phyloP scores from a whole-genome alignment of 2,888 invertebrate species.

The Camptogramma bilineatum region DNA sequence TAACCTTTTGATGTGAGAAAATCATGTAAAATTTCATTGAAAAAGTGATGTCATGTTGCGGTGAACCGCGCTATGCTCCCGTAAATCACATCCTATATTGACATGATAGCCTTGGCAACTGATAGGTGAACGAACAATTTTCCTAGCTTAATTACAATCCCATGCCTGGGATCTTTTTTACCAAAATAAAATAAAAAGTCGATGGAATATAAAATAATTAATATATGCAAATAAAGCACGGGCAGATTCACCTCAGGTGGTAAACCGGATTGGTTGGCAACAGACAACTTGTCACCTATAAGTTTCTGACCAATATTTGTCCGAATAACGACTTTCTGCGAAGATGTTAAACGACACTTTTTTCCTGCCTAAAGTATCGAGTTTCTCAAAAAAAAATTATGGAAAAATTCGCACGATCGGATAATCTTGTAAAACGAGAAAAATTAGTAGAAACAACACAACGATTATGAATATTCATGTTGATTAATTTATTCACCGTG shows the following conservation, averaged over 20 bases:
- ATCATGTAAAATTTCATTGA: conserved; percentile 32
- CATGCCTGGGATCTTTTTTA: conserved; percentile 40
- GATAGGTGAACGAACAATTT: conserved; percentile 31
- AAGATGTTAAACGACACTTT: conserved; percentile 42
- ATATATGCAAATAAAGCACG: conserved; percentile 75
- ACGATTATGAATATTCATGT: conserved; percentile 13
- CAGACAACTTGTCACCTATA: conserved; percentile 78
- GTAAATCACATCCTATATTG: conserved; percentile 23
- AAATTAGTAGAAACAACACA: not conserved
- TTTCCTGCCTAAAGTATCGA: conserved; percentile 29
- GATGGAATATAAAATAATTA: conserved; percentile 69
- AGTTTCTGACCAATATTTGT: conserved; percentile 55
- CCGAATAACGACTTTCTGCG: conserved; percentile 60
- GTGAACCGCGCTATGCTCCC: conserved; percentile 25
- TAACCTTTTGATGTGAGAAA: conserved; percentile 40
- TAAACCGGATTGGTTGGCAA: conserved; percentile 79
- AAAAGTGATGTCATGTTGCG: conserved; percentile 36
- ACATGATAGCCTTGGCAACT: conserved; percentile 21
- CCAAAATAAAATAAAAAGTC: conserved; percentile 63
- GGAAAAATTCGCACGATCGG: conserved; percentile 11
- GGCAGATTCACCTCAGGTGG: conserved; percentile 76
- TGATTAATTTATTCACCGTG: not conserved
- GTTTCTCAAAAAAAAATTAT: conserved; percentile 20
- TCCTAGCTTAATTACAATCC: conserved; percentile 47
- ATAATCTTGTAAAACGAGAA: conserved; percentile 11